Conservation (phyloP, 2,888 invertebrate species). For the Piscicola geometra region DNA sequence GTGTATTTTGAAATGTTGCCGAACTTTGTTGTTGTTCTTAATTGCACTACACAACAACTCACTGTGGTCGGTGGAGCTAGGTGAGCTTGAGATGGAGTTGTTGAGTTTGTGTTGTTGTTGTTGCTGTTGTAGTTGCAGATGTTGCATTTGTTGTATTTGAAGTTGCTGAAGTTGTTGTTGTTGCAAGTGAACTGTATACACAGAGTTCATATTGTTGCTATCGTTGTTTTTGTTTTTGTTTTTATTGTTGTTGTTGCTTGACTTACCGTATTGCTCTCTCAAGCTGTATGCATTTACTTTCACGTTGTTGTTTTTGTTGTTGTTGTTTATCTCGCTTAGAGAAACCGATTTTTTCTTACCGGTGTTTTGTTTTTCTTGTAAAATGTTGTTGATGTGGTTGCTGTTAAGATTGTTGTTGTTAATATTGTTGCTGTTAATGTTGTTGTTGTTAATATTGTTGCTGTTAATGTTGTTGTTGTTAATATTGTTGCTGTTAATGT, state of each 20-base stretch:
- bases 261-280: too few species aligned
- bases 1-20: too few species aligned
- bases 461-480: background rate
- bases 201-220: background rate
- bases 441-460: background rate
- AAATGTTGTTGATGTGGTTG: background rate
- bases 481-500: background rate
- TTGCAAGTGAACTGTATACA: background rate
- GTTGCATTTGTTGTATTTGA: background rate
- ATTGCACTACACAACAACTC: too few species aligned
- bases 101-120: background rate
- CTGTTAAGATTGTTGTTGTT: background rate
- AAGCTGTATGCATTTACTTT: background rate
- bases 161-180: background rate
- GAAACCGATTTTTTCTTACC: background rate
- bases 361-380: background rate
- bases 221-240: too few species aligned
- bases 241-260: too few species aligned
- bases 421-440: background rate
- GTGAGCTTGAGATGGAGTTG: conserved; percentile 1
- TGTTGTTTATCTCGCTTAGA: background rate
- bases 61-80: conserved; percentile 2
- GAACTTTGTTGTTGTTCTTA: too few species aligned
- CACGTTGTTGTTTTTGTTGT: background rate
- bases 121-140: background rate